Percentiles rank a stretch among this genome's conserved stretches.
Evolutionary conservation across 2,113 vertebrate species (phyloP).

Genomic region (Struthio camelus): DNA sequence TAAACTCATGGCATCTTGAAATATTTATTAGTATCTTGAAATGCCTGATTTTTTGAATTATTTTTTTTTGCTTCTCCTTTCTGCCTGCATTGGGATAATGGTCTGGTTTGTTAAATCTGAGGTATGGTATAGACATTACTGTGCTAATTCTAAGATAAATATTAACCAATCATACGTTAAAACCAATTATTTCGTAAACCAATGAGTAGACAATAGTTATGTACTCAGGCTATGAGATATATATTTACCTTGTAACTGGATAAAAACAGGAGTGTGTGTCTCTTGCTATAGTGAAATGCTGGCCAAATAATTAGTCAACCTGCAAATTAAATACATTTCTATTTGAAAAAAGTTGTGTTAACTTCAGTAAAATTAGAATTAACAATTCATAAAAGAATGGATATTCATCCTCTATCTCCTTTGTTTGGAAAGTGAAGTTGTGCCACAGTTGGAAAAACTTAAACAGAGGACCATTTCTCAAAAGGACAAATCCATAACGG

Average conservation of each 20-base stretch:
- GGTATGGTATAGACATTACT: neutral
- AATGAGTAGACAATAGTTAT: neutral
- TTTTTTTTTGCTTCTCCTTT: neutral
- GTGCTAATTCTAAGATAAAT: neutral
- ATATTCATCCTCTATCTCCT: neutral
- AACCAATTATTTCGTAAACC: neutral
- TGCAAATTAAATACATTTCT: neutral
- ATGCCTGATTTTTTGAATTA: neutral
- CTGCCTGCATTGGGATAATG: neutral
- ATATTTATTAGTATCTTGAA: slow-evolving; percentile 19
- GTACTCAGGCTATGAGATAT: neutral
- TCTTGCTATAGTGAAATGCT: neutral
- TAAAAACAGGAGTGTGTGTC: neutral
- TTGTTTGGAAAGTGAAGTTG: neutral
- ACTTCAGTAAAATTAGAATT: neutral
- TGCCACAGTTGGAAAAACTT: neutral
- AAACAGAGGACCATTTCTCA: neutral
- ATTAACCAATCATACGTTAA: neutral
- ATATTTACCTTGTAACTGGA: neutral
- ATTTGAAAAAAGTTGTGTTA: neutral
- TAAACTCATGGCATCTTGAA: neutral
- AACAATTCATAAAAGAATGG: neutral
- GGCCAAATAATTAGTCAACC: neutral
- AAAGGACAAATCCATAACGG: neutral
- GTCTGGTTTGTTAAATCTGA: neutral